A percentile compares a stretch with the other conserved stretches of the same genome.
Evolutionary conservation across 2,888 invertebrate genomes (phyloP).

Genomic region (Dolichomitus sp.): DNA sequence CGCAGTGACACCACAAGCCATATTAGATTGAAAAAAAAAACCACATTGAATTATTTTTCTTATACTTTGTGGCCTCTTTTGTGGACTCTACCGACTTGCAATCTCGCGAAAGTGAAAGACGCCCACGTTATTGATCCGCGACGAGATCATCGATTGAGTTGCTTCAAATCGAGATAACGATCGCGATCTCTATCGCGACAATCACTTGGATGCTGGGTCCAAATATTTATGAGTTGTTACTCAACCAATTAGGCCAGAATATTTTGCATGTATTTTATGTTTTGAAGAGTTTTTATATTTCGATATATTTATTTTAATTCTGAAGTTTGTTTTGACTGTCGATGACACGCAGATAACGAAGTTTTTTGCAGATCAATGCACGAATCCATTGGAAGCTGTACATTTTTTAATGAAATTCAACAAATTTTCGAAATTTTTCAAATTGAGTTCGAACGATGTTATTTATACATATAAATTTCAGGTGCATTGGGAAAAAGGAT

Average conservation of each 20-base stretch:
- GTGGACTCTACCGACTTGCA: background rate
- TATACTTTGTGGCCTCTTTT: background rate
- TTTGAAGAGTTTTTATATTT: background rate
- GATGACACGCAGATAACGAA: background rate
- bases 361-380: background rate
- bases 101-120: conserved; percentile 32
- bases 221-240: conserved; percentile 8
- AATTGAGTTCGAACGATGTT: too few species aligned
- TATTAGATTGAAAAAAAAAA: conserved; percentile 21
- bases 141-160: conserved; percentile 78
- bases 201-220: background rate
- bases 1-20: conserved; percentile 11
- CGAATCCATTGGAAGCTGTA: too few species aligned
- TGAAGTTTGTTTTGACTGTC: background rate
- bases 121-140: conserved; percentile 70
- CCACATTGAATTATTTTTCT: conserved; percentile 5
- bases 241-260: conserved; percentile 4
- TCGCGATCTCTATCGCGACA: conserved; percentile 68
- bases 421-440: too few species aligned
- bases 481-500: too few species aligned
- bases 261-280: background rate
- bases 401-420: background rate
- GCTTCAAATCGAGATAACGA: conserved; percentile 76
- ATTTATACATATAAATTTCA: too few species aligned
- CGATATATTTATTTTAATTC: background rate